Conservation (phyloP, 2,797 vertebrate genomes). For the Helarctos malayanus region DNA sequence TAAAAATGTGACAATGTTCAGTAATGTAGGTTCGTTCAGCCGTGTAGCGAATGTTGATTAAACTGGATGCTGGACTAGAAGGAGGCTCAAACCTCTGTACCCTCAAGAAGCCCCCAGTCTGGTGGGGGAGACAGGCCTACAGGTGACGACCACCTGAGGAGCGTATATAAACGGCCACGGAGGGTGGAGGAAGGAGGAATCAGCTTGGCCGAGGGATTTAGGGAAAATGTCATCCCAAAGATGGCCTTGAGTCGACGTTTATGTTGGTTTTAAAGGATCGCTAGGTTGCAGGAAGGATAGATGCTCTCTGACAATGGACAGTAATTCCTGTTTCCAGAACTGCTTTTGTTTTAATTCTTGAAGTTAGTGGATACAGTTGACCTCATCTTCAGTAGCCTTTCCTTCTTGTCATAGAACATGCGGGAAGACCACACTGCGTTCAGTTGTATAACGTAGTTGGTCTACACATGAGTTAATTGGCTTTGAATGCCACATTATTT, state of each 20-base stretch:
- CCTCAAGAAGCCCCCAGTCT: not conserved
- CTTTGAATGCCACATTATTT: not conserved
- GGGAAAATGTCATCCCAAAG: not conserved
- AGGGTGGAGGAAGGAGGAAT: accelerated
- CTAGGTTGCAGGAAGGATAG: no score
- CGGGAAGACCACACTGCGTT: accelerated
- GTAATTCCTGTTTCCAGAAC: not conserved
- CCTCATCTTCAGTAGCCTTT: not conserved
- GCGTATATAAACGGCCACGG: accelerated
- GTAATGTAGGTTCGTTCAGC: not conserved
- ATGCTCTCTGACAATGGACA: accelerated
- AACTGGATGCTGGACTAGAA: not conserved
- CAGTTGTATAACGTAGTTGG: accelerated
- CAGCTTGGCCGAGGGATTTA: not conserved
- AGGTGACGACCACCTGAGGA: accelerated
- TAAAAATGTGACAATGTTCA: not conserved
- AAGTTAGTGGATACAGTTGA: not conserved
- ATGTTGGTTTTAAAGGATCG: accelerated
- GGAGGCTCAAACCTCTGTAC: not conserved
- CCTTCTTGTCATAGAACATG: not conserved
- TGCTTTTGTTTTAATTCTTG: not conserved
- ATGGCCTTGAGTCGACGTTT: not conserved
- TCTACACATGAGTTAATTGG: not conserved
- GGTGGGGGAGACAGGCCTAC: not conserved
- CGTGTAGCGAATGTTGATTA: no score